Evolutionary conservation across 1,140 invertebrate genomes (phyloP).

Genomic region (Hyles vespertilio): DNA sequence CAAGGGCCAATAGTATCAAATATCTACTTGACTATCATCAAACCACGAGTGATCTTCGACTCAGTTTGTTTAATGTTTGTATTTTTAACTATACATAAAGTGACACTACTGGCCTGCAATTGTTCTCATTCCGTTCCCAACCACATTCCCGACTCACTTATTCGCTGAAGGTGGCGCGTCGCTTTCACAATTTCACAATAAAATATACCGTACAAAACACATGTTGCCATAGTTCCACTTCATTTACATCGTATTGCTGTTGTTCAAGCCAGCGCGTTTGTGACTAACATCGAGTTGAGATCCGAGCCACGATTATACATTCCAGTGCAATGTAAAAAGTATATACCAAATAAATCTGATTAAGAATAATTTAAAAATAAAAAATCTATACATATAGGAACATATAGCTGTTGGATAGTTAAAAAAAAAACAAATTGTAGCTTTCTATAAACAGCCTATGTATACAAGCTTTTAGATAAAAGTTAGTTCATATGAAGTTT

Average conservation of each 20-base stretch:
- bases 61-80: too few relatives aligned
- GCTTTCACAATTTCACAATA: slow-evolving; percentile 1
- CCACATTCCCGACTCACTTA: too few relatives aligned
- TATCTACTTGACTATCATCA: too few relatives aligned
- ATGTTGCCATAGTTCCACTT: slow-evolving; percentile 15
- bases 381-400: slow-evolving; percentile 42
- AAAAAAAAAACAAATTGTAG: slow-evolving; percentile 18
- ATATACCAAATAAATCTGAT: slow-evolving; percentile 31
- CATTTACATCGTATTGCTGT: background rate
- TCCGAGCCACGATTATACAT: slow-evolving; percentile 8
- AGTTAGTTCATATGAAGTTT: too few relatives aligned
- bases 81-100: too few relatives aligned
- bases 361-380: slow-evolving; percentile 31
- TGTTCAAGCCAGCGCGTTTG: slow-evolving; percentile 8
- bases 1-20: too few relatives aligned
- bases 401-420: slow-evolving; percentile 25
- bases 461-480: background rate
- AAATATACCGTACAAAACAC: slow-evolving; percentile 29
- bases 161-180: too few relatives aligned
- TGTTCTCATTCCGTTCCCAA: too few relatives aligned
- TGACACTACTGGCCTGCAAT: too few relatives aligned
- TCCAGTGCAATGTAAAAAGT: slow-evolving; percentile 19
- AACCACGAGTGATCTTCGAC: too few relatives aligned
- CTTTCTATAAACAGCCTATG: slow-evolving; percentile 14
- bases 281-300: slow-evolving; percentile 10